phyloP scores from a whole-genome alignment of 2,113 vertebrate genomes.

The Verasper variegatus region DNA sequence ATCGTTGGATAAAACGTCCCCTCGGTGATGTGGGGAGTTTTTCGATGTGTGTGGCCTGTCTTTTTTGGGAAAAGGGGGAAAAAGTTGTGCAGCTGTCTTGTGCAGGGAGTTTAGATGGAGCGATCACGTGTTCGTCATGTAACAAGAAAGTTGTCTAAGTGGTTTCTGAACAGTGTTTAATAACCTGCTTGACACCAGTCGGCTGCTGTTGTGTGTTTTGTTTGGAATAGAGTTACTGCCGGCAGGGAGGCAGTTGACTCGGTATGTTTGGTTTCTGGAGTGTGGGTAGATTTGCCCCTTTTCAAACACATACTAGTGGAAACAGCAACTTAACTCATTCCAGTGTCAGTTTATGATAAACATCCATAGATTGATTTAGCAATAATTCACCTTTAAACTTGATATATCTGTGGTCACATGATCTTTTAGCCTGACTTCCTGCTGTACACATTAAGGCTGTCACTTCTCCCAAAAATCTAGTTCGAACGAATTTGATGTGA shows the following conservation, averaged over 20 bases:
- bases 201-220: conserved; percentile 14
- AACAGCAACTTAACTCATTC: not conserved
- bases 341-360: not conserved
- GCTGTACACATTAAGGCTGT: no score
- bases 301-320: not conserved
- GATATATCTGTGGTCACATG: no score
- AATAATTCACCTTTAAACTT: not conserved
- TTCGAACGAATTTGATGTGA: no score
- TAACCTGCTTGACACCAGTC: conserved; percentile 39
- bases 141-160: conserved; percentile 36
- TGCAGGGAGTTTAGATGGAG: conserved; percentile 7
- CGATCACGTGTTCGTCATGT: conserved; percentile 24
- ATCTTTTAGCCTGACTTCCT: no score
- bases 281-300: no score
- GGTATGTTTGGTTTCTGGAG: not conserved
- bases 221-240: conserved; percentile 15
- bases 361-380: not conserved
- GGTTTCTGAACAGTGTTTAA: conserved; percentile 37
- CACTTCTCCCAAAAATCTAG: no score
- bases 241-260: not conserved
- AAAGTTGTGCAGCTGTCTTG: conserved; percentile 44
- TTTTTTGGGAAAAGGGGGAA: not conserved
- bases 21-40: conserved; percentile 4
- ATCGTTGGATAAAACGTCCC: conserved; percentile 18
- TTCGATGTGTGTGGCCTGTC: conserved; percentile 60